phyloP scores from a whole-genome alignment of 1,140 invertebrate species.

The Bathynomus jamesi region DNA sequence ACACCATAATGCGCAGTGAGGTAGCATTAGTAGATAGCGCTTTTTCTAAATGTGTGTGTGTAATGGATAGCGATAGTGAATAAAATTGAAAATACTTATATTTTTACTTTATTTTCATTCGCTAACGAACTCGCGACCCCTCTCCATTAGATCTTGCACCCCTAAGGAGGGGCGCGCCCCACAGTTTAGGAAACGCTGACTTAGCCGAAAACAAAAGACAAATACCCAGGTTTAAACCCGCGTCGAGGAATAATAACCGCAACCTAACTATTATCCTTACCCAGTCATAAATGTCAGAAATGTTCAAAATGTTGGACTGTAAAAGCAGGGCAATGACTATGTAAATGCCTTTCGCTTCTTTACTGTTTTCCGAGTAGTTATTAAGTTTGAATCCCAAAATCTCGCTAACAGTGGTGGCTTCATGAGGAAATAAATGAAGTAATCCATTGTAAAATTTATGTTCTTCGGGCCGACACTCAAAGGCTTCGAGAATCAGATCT shows the following conservation, averaged over 20 bases:
- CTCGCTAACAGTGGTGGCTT: conserved; percentile 76
- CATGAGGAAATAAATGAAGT: conserved; percentile 75
- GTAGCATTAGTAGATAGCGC: no score
- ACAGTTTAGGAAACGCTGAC: no score
- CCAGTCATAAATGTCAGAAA: conserved; percentile 88
- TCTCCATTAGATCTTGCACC: no score
- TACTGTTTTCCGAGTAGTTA: conserved; percentile 54
- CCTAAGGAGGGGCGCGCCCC: no score
- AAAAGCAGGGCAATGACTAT: conserved; percentile 80
- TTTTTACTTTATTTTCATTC: no score
- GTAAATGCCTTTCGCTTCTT: conserved; percentile 52
- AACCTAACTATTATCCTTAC: conserved; percentile 48
- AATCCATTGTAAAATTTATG: conserved; percentile 67
- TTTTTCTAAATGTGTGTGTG: no score
- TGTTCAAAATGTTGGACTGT: conserved; percentile 71
- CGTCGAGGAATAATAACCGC: background rate
- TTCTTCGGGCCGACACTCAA: conserved; percentile 71
- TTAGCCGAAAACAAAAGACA: no score
- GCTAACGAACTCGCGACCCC: no score
- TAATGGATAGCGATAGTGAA: no score
- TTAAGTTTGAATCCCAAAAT: conserved; percentile 91
- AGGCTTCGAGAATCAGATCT: conserved; percentile 92
- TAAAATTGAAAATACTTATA: no score
- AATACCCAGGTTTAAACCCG: no score
- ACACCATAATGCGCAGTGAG: no score